Conservation (phyloP, 2,113 vertebrate species). For the Petroica traversi region DNA sequence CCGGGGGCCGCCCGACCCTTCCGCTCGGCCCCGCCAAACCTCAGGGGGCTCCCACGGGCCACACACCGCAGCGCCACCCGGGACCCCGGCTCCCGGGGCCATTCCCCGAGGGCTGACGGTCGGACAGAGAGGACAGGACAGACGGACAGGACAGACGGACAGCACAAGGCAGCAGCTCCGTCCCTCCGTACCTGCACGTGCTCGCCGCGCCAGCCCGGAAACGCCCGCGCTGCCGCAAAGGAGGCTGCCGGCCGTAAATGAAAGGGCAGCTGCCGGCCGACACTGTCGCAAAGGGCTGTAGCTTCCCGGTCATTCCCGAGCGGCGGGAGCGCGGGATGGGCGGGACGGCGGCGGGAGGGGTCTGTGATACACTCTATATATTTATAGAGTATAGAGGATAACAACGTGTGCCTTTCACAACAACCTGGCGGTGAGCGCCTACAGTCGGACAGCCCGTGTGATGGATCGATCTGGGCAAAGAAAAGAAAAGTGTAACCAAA, state of each 20-base stretch:
- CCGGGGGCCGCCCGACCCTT: too few relatives aligned
- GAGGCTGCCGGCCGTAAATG: not conserved
- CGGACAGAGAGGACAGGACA: rapidly evolving
- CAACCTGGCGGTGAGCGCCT: too few relatives aligned
- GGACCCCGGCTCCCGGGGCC: not conserved
- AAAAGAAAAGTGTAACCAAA: too few relatives aligned
- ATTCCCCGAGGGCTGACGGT: not conserved
- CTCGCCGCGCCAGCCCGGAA: not conserved
- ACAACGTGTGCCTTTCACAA: too few relatives aligned
- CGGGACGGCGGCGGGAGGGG: too few relatives aligned
- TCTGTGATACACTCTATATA: too few relatives aligned
- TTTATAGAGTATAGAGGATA: too few relatives aligned
- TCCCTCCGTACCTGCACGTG: not conserved
- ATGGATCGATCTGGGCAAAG: not conserved
- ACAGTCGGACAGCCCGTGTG: too few relatives aligned
- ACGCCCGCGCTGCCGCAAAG: not conserved
- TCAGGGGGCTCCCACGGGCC: not conserved
- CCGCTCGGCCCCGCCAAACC: not conserved
- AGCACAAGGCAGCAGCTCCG: rapidly evolving
- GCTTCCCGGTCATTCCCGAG: rapidly evolving
- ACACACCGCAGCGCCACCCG: not conserved
- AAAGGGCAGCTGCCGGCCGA: rapidly evolving
- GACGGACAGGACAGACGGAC: not conserved
- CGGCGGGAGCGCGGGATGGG: rapidly evolving
- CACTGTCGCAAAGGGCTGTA: not conserved